A percentile compares a stretch with the other conserved stretches of the same genome.
Evolutionary conservation across 2,113 vertebrate genomes (phyloP).

Genomic region (Philantomba maxwellii): DNA sequence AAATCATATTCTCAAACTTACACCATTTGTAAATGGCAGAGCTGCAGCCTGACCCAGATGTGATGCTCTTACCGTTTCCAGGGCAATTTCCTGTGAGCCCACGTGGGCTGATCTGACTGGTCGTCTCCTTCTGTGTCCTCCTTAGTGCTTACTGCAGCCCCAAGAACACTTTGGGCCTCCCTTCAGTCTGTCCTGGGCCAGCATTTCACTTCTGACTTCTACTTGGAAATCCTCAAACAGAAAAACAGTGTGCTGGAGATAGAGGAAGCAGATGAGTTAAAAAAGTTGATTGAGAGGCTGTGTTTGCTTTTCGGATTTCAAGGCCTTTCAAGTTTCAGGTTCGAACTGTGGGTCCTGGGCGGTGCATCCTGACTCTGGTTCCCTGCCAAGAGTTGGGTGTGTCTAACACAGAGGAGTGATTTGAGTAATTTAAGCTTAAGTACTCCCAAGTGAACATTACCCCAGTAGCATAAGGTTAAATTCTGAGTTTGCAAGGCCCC

Average conservation of each 20-base stretch:
- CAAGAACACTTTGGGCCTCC: rapidly evolving
- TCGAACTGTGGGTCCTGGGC: conserved; percentile 54
- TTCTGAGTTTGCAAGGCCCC: conserved; percentile 56
- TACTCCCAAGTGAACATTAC: conserved; percentile 69
- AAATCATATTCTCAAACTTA: background rate
- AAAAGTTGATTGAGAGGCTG: conserved; percentile 46
- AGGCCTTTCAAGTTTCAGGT: conserved; percentile 65
- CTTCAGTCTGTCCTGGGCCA: background rate
- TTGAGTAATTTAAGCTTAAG: conserved; percentile 69
- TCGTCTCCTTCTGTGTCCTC: background rate
- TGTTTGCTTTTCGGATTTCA: conserved; percentile 64
- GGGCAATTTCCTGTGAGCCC: background rate
- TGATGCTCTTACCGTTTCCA: background rate
- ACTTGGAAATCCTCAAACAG: background rate
- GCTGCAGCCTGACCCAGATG: background rate
- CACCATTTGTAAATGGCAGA: background rate
- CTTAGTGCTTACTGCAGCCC: background rate
- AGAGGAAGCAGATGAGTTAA: conserved; percentile 57
- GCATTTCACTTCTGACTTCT: background rate
- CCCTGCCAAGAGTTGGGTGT: conserved; percentile 67
- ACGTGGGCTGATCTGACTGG: too few relatives aligned
- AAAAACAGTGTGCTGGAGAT: conserved; percentile 31
- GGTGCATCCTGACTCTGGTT: conserved; percentile 45
- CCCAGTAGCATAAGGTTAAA: conserved; percentile 65
- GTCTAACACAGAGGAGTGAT: conserved; percentile 58